phyloP scores from a whole-genome alignment of 1,140 invertebrate species.

The Drosophila asahinai region DNA sequence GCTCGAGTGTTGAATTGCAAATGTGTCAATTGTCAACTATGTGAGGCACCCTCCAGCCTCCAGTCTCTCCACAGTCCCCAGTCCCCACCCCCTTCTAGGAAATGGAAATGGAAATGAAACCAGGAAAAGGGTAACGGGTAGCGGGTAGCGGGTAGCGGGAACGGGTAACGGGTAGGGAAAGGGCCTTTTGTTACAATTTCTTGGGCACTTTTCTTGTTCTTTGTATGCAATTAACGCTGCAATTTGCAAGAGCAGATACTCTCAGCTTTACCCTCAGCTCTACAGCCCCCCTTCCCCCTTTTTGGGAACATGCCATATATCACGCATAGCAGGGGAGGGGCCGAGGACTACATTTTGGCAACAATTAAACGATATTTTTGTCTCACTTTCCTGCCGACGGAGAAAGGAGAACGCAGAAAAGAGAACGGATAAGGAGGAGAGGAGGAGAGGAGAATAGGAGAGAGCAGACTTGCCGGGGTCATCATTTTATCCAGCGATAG shows the following conservation, averaged over 20 bases:
- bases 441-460: not conserved
- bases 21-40: conserved; percentile 84
- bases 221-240: conserved; percentile 82
- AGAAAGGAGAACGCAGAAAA: not conserved
- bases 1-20: conserved; percentile 81
- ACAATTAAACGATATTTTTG: conserved; percentile 63
- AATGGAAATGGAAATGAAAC: conserved; percentile 19
- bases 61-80: conserved; percentile 13
- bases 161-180: not conserved
- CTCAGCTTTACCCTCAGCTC: not conserved
- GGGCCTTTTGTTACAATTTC: conserved; percentile 77
- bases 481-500: conserved; percentile 25
- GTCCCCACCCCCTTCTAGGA: not conserved
- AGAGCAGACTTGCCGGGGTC: conserved; percentile 17
- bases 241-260: conserved; percentile 62
- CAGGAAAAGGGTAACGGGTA: not conserved
- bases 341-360: conserved; percentile 53
- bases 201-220: conserved; percentile 78
- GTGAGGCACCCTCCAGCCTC: conserved; percentile 49
- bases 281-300: no score
- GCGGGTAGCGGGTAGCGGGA: not conserved
- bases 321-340: not conserved
- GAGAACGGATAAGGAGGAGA: not conserved
- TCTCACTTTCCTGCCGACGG: conserved; percentile 24
- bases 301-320: conserved; percentile 23